Evolutionary conservation across 2,113 vertebrate genomes (phyloP).

Genomic region (Todiramphus saurophagus): DNA sequence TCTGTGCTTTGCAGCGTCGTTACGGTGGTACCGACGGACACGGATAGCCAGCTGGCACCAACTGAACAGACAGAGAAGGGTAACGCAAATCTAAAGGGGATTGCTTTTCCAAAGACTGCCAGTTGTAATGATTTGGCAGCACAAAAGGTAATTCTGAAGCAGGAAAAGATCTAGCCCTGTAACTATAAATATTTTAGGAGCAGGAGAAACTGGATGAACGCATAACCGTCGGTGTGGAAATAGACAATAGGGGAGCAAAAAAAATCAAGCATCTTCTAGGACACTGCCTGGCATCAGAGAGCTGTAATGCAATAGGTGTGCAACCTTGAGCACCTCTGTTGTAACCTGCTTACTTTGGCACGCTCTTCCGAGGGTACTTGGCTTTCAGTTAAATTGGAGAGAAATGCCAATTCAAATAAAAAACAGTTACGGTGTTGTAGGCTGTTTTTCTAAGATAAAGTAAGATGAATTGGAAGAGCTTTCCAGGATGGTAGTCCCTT

Average conservation of each 20-base stretch:
- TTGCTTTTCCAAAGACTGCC: background rate
- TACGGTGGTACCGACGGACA: background rate
- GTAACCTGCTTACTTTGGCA: conserved; percentile 63
- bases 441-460: conserved; percentile 50
- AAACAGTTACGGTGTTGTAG: background rate
- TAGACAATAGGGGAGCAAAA: background rate
- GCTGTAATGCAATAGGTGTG: background rate
- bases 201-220: background rate
- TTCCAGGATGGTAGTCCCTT: background rate
- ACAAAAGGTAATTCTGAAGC: background rate
- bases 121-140: background rate
- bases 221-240: background rate
- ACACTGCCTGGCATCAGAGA: background rate
- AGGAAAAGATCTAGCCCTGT: background rate
- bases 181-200: background rate
- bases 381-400: background rate
- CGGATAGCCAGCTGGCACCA: background rate
- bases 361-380: background rate
- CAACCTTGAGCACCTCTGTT: conserved; percentile 51
- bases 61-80: background rate
- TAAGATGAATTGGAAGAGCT: background rate
- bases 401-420: conserved; percentile 59
- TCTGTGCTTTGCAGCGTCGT: background rate
- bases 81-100: background rate
- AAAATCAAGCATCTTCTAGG: background rate